Conservation (phyloP, 2,888 invertebrate species). For the Psylliodes chrysocephalus region DNA sequence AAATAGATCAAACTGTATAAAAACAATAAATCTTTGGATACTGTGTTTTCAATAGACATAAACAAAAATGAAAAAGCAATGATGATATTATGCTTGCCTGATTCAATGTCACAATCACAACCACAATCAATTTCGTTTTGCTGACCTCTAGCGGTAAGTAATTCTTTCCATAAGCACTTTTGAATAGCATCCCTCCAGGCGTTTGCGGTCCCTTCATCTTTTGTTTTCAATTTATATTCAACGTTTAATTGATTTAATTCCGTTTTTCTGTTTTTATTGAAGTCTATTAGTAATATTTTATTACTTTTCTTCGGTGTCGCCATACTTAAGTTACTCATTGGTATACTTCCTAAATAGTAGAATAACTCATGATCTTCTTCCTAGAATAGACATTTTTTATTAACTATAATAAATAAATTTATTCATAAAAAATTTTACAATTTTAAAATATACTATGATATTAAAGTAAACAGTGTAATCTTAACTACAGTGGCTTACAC, state of each 20-base stretch:
- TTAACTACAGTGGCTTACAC: too few relatives aligned
- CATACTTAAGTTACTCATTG: slow-evolving; percentile 43
- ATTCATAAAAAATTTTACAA: too few relatives aligned
- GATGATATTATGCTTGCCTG: slow-evolving; percentile 4
- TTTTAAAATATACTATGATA: too few relatives aligned
- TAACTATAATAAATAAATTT: too few relatives aligned
- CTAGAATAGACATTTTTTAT: too few relatives aligned
- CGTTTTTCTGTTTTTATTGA: slow-evolving; percentile 39
- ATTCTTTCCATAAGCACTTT: slow-evolving; percentile 47
- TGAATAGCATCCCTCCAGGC: slow-evolving; percentile 44
- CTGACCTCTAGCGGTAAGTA: slow-evolving; percentile 42
- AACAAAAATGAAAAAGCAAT: background rate
- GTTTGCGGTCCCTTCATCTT: slow-evolving; percentile 38
- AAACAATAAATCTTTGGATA: too few relatives aligned
- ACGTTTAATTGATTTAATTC: slow-evolving; percentile 29
- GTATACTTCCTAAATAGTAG: slow-evolving; percentile 46
- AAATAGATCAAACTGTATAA: too few relatives aligned
- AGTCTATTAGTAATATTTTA: slow-evolving; percentile 41
- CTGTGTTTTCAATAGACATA: too few relatives aligned
- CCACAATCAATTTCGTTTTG: background rate
- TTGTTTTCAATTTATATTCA: slow-evolving; percentile 41
- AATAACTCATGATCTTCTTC: slow-evolving; percentile 69
- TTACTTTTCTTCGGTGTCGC: slow-evolving; percentile 38
- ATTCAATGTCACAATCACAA: background rate
- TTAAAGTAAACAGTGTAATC: too few relatives aligned